Base-by-base conservation (phyloP, 2,797 vertebrate species). In the Girardinus metallicus region DNA sequence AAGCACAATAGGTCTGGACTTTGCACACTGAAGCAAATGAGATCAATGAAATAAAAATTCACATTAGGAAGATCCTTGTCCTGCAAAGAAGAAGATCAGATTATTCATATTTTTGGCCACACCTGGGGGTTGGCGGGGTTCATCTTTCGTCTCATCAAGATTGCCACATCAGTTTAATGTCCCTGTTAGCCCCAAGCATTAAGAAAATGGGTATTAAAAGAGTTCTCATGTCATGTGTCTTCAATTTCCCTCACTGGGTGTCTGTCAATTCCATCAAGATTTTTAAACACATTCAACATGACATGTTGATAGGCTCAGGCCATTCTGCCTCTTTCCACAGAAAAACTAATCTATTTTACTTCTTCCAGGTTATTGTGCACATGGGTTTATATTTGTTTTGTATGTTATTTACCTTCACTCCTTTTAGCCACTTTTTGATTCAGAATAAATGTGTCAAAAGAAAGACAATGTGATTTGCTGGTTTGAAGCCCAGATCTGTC, bases 141-240 rank as follows among this genome's bases (percentile, higher is more conserved):
- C n/a, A 74, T 64, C 70, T 87, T 75, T 80, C 53, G 44, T 79
- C 44, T 80, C 55, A 57, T 82, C 64, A 66, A 53, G 51, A 49
- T 51, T 44, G 21, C 46, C 76, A 46, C 75, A 62, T 80, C 47
- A 72, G 41, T 83, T 75, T 75, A 73, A 90, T 73, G 75, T 81
- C 80, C 39, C 53, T 73, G 76, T 73, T 82, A 86, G 78, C 77
- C 66, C 75, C 34, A 72, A 75, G 78, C 72, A 39, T 77, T n/a
- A 73, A 62, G 55, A 53, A 86, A 84, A 79, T 53, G 31, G 26
- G 8, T 80, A 80, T 76, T n/a, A 73, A 85, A 83, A 76, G 34
- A 83, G 29, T 74, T 49, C 34, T 62, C 68, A 57, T 78, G 76
- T 70, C 36, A 51, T 82, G 64, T 83, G 81, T 71, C 64, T 82